Percentiles rank a stretch among this genome's conserved stretches.
These are phyloP conservation scores for Thalassoma bifasciatum DNA, from an alignment of 2,113 vertebrate genomes.

Conservation along the genomic window DNA sequence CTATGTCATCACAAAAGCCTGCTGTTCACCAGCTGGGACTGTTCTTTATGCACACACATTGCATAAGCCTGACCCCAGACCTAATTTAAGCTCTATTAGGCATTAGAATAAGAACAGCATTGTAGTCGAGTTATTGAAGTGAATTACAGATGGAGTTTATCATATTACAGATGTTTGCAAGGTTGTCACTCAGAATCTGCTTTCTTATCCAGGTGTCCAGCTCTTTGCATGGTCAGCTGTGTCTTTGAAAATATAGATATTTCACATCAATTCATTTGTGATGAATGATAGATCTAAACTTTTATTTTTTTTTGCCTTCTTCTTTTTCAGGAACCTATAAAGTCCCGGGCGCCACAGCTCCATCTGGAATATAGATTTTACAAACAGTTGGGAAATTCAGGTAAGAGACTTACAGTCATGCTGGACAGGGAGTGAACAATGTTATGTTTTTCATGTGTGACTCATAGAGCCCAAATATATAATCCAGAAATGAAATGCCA, in stretches of 20 bases:
- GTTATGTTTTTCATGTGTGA: background rate
- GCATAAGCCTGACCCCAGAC: slow-evolving; percentile 39
- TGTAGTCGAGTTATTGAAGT: slow-evolving; percentile 23
- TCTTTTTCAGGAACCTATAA: slow-evolving; percentile 92
- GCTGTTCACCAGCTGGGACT: slow-evolving; percentile 61
- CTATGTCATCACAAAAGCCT: slow-evolving; percentile 58
- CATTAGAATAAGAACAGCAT: slow-evolving; percentile 22
- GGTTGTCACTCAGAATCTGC: background rate
- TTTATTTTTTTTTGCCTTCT: slow-evolving; percentile 16
- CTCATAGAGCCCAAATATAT: background rate
- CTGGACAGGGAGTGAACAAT: no score
- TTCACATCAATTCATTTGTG: background rate
- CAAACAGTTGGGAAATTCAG: slow-evolving; percentile 97
- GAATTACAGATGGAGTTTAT: background rate
- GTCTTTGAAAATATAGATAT: slow-evolving; percentile 1
- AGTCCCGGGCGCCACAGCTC: slow-evolving; percentile 96
- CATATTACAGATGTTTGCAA: background rate
- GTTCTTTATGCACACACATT: slow-evolving; percentile 60
- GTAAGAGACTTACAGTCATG: slow-evolving; percentile 74
- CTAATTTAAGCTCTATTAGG: slow-evolving; percentile 45
- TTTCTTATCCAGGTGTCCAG: background rate
- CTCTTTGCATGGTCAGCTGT: background rate
- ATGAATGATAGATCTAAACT: background rate
- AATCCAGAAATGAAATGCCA: background rate
- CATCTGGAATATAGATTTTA: slow-evolving; percentile 99